Percentiles rank a stretch among this genome's conserved stretches.
Evolutionary conservation across 2,113 vertebrate species (phyloP).

Genomic region (Rhynchomys soricoides): DNA sequence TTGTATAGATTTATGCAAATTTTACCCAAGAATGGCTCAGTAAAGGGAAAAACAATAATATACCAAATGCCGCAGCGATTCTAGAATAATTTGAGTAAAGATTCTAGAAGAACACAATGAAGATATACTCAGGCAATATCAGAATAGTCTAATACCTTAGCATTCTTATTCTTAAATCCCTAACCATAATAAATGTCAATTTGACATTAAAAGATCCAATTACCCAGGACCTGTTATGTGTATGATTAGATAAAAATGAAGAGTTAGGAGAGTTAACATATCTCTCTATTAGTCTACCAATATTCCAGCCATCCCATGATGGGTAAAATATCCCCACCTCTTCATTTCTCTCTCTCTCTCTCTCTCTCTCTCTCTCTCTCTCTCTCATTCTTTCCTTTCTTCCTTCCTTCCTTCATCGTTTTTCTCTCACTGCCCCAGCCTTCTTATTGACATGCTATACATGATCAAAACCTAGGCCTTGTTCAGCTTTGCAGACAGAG

Average conservation of each 20-base stretch:
- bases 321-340: not conserved
- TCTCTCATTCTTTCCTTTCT: not conserved
- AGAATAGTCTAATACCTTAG: conserved; percentile 43
- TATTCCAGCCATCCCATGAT: not conserved
- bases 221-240: not conserved
- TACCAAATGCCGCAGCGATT: not conserved
- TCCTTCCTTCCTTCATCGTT: not conserved
- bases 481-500: not conserved
- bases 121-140: conserved; percentile 35
- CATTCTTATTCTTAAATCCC: not conserved
- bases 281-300: not conserved
- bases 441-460: not conserved
- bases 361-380: not conserved
- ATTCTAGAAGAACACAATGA: conserved; percentile 4
- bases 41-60: not conserved
- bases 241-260: not conserved
- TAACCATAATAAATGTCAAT: not conserved
- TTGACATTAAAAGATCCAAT: conserved; percentile 13
- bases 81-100: conserved; percentile 22
- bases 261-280: not conserved
- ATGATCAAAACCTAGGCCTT: not conserved
- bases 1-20: conserved; percentile 10
- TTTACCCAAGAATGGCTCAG: not conserved
- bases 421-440: not conserved
- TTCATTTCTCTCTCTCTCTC: not conserved